Base-by-base conservation (phyloP, 1,140 invertebrate species). In the Antheraea mylitta region DNA sequence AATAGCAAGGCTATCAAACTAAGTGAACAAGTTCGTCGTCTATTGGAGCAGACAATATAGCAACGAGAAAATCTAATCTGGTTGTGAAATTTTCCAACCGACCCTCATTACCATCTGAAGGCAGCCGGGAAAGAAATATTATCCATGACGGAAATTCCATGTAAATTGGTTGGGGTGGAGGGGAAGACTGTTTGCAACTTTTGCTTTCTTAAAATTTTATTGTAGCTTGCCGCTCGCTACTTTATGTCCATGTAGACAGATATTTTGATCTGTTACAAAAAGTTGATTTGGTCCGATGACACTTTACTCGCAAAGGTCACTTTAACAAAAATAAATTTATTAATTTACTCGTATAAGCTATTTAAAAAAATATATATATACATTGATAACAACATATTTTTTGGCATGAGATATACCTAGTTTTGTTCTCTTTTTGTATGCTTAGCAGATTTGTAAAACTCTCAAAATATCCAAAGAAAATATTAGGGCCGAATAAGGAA, bases 31-130 rank as follows among this genome's bases (percentile, higher is more conserved):
- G 45, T 53, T 53, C 45, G 45, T 71, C 69, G 67, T 77, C 75
- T 71, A 76, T 77, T 79, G 66, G 70, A 76, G 59, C 68, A 73
- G 76, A 79, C 78, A 81, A 83, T 79, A 84, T 72, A 80, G 66
- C 66, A 71, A 70, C 64, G 73, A 70, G 71, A 74, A 83, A 83
- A 83, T 81, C 73, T 82, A 82, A 87, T 85, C 77, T 81, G 76
- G 74, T 83, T 72, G 66, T 81, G 85, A 84, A 87, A 83, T 81
- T 86, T 83, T 80, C 76, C 77, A 79, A 83, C 80, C 76, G 73
- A 74, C 79, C 74, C 80, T 86, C 82, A 86, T 89, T 87, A 87
- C 78, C 82, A 84, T 87, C 82, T 79, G 80, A 81, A 81, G 77
- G 79, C 78, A 72, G 62, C 71, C 66, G 71, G 70, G 75, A 72